Evolutionary conservation across 2,797 vertebrate species (phyloP).

Genomic region (Eulemur mongoz): DNA sequence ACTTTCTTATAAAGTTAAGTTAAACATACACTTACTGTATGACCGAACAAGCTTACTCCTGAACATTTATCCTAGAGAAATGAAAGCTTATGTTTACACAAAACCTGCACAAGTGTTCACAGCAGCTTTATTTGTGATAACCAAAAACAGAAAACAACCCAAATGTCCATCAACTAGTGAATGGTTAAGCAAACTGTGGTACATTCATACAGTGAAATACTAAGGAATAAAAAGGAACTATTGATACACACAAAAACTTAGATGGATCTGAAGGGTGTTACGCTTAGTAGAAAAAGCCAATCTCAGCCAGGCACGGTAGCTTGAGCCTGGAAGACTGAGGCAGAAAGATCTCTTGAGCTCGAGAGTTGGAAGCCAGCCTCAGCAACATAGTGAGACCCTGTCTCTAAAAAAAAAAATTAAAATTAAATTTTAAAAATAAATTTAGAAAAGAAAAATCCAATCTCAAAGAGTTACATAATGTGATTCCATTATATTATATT

Average conservation of each 20-base stretch:
- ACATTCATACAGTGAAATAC: neutral
- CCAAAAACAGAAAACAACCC: conserved; percentile 9
- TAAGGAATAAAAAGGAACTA: conserved; percentile 15
- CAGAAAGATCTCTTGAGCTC: too few relatives aligned
- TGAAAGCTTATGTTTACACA: conserved; percentile 24
- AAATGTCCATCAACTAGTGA: neutral
- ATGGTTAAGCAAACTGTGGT: conserved; percentile 4
- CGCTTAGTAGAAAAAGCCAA: neutral
- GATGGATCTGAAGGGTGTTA: neutral
- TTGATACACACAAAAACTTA: neutral
- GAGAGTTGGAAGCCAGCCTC: too few relatives aligned
- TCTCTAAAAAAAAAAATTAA: too few relatives aligned
- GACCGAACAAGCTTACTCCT: neutral
- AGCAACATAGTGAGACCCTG: too few relatives aligned
- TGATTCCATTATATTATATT: neutral
- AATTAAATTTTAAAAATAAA: too few relatives aligned
- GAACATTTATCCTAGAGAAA: conserved; percentile 38
- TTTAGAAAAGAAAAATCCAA: too few relatives aligned
- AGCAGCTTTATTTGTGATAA: neutral
- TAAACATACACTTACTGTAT: neutral
- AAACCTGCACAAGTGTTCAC: neutral
- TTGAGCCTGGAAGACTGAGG: too few relatives aligned
- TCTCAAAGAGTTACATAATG: neutral
- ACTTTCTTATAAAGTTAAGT: conserved; percentile 42
- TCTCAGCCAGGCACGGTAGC: too few relatives aligned